Evolutionary conservation across 2,113 vertebrate species (phyloP).

Genomic region (Oplegnathus fasciatus): DNA sequence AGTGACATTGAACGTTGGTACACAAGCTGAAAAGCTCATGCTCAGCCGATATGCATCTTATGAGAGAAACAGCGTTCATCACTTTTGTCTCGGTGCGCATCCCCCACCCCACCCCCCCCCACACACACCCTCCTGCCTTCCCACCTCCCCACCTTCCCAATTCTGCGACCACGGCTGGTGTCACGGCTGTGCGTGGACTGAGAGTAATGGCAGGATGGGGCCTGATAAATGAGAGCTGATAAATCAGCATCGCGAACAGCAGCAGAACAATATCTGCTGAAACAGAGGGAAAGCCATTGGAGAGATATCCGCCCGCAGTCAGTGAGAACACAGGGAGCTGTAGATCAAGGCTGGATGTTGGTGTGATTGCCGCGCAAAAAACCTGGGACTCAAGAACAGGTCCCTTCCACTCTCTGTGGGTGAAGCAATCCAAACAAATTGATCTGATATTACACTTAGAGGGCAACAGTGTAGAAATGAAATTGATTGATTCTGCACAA

Average conservation of each 20-base stretch:
- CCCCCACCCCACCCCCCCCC: not conserved
- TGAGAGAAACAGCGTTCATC: conserved; percentile 65
- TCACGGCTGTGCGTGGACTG: conserved; percentile 57
- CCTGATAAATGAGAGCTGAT: conserved; percentile 75
- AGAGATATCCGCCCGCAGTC: conserved; percentile 65
- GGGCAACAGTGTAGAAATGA: conserved; percentile 58
- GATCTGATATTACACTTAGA: conserved; percentile 61
- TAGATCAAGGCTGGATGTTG: conserved; percentile 64
- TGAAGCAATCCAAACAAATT: conserved; percentile 58
- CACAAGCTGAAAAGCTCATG: conserved; percentile 68
- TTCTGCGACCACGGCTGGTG: conserved; percentile 57
- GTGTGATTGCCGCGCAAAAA: not conserved
- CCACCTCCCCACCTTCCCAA: not conserved
- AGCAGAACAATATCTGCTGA: conserved; percentile 75
- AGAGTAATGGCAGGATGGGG: conserved; percentile 65
- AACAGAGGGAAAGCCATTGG: conserved; percentile 60
- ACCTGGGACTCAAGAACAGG: conserved; percentile 29
- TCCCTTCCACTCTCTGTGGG: conserved; percentile 19
- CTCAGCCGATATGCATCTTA: conserved; percentile 69
- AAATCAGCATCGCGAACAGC: conserved; percentile 70
- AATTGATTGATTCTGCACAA: conserved; percentile 60
- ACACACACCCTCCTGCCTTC: not conserved
- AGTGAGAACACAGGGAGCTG: conserved; percentile 45
- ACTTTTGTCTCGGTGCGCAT: conserved; percentile 36
- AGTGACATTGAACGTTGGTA: conserved; percentile 70